Percentiles rank a stretch among this genome's conserved stretches.
phyloP scores from a whole-genome alignment of 92 coral and sea anemone species.

The Ricordea florida region DNA sequence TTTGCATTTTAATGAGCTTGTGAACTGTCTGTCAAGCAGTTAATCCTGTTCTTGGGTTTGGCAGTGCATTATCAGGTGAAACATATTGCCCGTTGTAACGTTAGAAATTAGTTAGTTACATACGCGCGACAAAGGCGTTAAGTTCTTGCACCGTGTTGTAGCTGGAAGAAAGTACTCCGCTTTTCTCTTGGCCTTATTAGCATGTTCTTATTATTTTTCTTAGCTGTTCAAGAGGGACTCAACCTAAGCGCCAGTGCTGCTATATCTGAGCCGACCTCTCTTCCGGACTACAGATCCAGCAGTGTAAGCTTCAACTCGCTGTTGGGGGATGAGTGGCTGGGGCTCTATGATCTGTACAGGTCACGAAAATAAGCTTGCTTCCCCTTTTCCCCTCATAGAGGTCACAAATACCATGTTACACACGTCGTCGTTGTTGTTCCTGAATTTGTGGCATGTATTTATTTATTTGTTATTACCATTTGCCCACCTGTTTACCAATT shows the following conservation, averaged over 20 bases:
- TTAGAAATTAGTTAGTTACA: no score
- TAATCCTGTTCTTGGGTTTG: background rate
- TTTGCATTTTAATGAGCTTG: no score
- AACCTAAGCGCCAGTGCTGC: conserved; percentile 69
- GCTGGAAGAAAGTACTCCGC: background rate
- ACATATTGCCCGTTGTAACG: background rate
- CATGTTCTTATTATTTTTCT: background rate
- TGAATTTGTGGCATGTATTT: background rate
- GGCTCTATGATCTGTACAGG: no score
- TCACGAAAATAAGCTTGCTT: no score
- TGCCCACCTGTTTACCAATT: background rate
- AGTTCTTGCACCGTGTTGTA: no score
- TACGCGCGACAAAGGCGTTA: no score
- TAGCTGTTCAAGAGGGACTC: conserved; percentile 88
- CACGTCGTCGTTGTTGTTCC: background rate
- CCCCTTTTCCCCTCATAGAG: no score
- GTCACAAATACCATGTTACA: no score
- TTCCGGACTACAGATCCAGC: conserved; percentile 73
- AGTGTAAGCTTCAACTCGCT: conserved; percentile 64
- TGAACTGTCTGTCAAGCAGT: background rate
- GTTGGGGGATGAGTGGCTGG: no score
- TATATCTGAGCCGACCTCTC: conserved; percentile 76
- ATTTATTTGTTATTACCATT: background rate
- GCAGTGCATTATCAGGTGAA: background rate
- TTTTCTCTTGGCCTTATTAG: background rate